These are phyloP conservation scores for Phyto melanocephala DNA, from an alignment of 2,888 invertebrate genomes.

Conservation along the genomic window DNA sequence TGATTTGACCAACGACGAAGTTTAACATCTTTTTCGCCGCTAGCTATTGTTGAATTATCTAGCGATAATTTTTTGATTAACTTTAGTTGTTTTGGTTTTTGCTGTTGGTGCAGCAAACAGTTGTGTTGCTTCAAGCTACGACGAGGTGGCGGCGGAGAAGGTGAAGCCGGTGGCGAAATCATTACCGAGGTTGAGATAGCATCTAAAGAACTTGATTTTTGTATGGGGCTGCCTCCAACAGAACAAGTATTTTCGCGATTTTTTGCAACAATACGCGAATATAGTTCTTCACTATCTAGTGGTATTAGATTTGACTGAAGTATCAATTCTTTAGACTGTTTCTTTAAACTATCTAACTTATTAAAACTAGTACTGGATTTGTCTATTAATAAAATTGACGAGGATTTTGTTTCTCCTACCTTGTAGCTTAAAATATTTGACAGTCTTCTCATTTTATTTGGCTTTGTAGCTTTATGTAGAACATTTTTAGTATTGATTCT, in stretches of 20 bases:
- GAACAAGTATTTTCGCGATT: conserved; percentile 65
- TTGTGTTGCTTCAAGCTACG: conserved; percentile 73
- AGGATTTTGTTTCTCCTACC: conserved; percentile 29
- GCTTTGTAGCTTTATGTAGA: conserved; percentile 68
- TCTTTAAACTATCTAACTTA: conserved; percentile 34
- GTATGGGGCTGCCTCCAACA: conserved; percentile 68
- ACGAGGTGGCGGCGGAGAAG: conserved; percentile 72
- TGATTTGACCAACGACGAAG: conserved; percentile 75
- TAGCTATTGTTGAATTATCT: conserved; percentile 67
- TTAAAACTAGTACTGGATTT: conserved; percentile 9
- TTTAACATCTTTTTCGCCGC: conserved; percentile 41
- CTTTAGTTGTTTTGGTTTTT: conserved; percentile 59
- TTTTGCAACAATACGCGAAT: conserved; percentile 76
- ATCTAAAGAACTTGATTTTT: conserved; percentile 78
- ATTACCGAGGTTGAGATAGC: conserved; percentile 75
- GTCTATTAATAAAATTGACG: neutral
- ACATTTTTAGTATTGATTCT: conserved; percentile 19
- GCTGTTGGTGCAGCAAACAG: conserved; percentile 65
- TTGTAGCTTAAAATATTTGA: conserved; percentile 74
- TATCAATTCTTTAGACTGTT: conserved; percentile 63
- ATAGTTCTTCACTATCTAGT: conserved; percentile 77
- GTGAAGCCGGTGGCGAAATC: conserved; percentile 75
- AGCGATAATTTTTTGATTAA: conserved; percentile 74
- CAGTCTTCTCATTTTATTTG: conserved; percentile 76
- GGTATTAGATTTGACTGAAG: conserved; percentile 72